Evolutionary conservation across 2,113 vertebrate genomes (phyloP), one percentile per base, ranked within the genome.

Genomic region (Toxotes jaculatrix): DNA sequence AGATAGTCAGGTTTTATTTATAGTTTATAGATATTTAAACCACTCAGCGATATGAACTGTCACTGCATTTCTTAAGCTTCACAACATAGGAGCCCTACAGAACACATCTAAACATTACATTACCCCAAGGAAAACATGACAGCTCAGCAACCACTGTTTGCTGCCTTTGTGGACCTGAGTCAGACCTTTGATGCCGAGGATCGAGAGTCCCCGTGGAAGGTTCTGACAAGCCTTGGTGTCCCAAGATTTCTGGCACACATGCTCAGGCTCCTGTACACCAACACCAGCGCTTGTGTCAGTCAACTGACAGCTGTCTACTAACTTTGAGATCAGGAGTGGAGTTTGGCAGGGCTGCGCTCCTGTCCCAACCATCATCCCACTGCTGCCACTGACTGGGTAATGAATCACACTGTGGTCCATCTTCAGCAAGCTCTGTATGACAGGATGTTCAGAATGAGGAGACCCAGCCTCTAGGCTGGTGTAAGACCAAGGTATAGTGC

Each of bases 21-120:
- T 38, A 66, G 51, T 40, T 76, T 40, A 27, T 27, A 21, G 45
- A 56, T 55, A 67, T 32, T 31, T n/a, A 51, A 9, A 79, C 32
- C 42, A 27, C 17, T 45, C 3, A 34, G 14, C 68, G 43, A 61
- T 31, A 11, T 38, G 51, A n/a, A 53, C 32, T 2, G 21, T 10
- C 8, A 42, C 10, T 16, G 42, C 14, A 60, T 34, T 34, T 49
- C 5, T 42, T 66, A 2, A 11, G 5, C 31, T 56, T 31, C 32
- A 63, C 38, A 31, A 36, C 11, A 66, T 7, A 21, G 67, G 7
- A 60, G 7, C 49, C 7, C 6, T 9, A 61, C 42, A 43, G 49
- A 21, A 21, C 49, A 9, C 2, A 9, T 19, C 16, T 17, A 49
- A 4, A 49, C 43, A 45, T 45, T 16, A 49, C 43, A 45, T 45